Percentiles rank a stretch among this genome's conserved stretches.
Conservation (phyloP, 2,113 vertebrate species). For the Elephas maximus region DNA sequence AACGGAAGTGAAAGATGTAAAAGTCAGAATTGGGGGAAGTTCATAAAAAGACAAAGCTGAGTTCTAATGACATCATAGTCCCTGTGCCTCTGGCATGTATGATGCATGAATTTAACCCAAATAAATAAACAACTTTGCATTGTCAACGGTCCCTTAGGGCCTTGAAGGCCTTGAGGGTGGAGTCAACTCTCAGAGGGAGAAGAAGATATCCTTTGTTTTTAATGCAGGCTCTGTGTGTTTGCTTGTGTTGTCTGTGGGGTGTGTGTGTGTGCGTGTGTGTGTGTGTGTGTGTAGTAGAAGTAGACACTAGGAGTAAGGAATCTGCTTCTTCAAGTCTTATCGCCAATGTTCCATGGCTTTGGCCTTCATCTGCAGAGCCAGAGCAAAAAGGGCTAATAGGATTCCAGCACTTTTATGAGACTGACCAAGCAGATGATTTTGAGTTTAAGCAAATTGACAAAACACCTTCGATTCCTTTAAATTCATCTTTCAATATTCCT, state of each 20-base stretch:
- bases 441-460: neutral
- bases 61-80: neutral
- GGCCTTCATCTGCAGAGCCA: neutral
- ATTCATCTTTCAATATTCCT: conserved; percentile 9
- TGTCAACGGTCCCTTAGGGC: neutral
- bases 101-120: neutral
- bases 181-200: neutral
- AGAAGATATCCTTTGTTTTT: conserved; percentile 4
- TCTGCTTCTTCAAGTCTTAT: neutral
- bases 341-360: neutral
- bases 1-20: neutral
- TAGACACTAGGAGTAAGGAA: neutral
- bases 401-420: neutral
- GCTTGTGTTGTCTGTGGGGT: no score
- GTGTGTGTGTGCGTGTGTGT: neutral
- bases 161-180: neutral
- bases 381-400: neutral
- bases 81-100: neutral
- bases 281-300: neutral
- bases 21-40: neutral
- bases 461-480: conserved; percentile 40
- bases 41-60: neutral
- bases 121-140: neutral
- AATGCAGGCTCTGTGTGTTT: neutral
- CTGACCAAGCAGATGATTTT: neutral